Evolutionary conservation across 2,113 vertebrate species (phyloP).

Genomic region (Chloropsis cyanopogon): DNA sequence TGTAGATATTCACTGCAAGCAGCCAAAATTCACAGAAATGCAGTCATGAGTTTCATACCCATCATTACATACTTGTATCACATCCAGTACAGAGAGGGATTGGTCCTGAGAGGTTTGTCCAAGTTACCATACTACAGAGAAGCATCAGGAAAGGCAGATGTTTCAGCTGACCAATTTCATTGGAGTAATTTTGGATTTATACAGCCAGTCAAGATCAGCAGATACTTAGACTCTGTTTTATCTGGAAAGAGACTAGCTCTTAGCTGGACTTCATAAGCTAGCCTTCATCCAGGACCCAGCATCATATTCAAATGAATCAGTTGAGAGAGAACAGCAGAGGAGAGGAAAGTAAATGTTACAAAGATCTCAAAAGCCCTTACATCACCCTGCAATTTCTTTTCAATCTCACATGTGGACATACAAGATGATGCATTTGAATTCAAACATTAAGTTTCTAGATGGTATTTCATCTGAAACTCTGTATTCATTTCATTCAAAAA

Average conservation of each 20-base stretch:
- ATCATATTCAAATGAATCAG: not conserved
- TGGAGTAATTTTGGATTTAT: not conserved
- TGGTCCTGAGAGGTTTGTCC: not conserved
- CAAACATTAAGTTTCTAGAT: not conserved
- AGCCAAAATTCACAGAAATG: conserved; percentile 34
- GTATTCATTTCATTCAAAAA: not conserved
- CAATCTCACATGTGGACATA: not conserved
- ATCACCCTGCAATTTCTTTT: not conserved
- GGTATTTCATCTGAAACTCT: not conserved
- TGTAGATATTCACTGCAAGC: not conserved
- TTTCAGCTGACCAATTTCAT: not conserved
- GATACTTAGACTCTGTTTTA: not conserved
- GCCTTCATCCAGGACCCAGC: not conserved
- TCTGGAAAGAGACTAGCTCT: not conserved
- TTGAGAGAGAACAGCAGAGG: not conserved
- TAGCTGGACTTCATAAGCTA: not conserved
- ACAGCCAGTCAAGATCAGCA: not conserved
- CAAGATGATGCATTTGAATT: not conserved
- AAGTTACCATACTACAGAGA: not conserved
- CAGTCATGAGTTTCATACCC: conserved; percentile 21
- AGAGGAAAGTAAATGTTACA: not conserved
- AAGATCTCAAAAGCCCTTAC: not conserved
- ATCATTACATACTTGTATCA: not conserved
- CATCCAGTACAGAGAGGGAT: not conserved
- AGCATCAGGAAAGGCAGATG: not conserved